Evolutionary conservation across 2,113 vertebrate species (phyloP).

Genomic region (Jaculus jaculus): DNA sequence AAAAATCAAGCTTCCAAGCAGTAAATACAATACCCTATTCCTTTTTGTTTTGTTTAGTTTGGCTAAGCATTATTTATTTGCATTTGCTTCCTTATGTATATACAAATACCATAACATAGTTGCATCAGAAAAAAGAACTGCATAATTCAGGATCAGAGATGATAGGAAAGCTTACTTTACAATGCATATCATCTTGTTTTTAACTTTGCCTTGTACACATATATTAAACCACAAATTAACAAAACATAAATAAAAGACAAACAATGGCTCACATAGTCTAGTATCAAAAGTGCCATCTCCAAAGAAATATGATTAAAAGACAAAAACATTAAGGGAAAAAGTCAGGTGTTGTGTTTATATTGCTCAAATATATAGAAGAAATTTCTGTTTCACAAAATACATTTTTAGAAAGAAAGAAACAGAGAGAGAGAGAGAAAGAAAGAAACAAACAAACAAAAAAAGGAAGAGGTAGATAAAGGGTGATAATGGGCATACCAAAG

Average conservation of each 20-base stretch:
- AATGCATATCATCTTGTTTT: not conserved
- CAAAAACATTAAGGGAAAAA: not conserved
- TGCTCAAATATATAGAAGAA: not conserved
- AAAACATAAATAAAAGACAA: conserved; percentile 36
- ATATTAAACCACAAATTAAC: conserved; percentile 42
- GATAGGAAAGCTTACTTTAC: not conserved
- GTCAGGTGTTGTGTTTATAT: not conserved
- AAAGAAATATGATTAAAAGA: not conserved
- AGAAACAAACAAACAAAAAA: too few species aligned
- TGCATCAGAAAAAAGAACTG: not conserved
- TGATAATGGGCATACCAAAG: too few species aligned
- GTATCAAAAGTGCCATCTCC: not conserved
- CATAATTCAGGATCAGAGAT: not conserved
- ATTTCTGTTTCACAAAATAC: too few species aligned
- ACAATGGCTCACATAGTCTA: not conserved
- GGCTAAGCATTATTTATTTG: not conserved
- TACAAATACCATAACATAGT: not conserved
- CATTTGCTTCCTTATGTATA: not conserved
- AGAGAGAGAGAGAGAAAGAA: too few species aligned
- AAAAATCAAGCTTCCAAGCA: not conserved
- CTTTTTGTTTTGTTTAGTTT: not conserved
- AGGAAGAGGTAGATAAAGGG: too few species aligned
- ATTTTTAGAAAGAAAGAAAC: too few species aligned
- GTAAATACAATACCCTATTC: not conserved
- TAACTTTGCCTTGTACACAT: not conserved